Evolutionary conservation across 2,113 vertebrate species (phyloP), one percentile per base, ranked within the genome.

Genomic region (Peromyscus polionotus): DNA sequence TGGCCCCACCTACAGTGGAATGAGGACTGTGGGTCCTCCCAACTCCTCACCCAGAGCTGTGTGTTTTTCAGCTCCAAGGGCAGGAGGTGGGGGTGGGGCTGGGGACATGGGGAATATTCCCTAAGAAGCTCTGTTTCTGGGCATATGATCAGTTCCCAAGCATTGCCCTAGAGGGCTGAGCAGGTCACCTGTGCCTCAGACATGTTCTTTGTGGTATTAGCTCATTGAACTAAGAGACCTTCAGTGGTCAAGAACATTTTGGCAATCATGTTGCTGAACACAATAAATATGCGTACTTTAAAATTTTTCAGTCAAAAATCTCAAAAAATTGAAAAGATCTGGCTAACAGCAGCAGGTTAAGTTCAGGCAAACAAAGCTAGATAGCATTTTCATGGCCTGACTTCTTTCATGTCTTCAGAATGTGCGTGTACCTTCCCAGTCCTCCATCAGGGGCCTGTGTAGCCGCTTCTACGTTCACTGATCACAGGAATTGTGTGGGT

Each of bases 111-210:
- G 80, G 75, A 76, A 45, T 31, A 31, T 51, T 77, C 42, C 12
- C 14, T 48, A 77, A 77, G 76, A 96, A 85, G 39, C 61, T 42
- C 42, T 28, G 3, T 14, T 67, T 11, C 83, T 84, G 19, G 76
- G 45, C 12, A 11, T 24, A 6, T 84, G 70, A 68, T 7, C 61
- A 42, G 33, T 73, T 17, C 11, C 16, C n/a, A 10, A 5, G 1
- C 12, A 28, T n/a, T 80, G 73, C 73, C 59, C 19, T 63, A 33
- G 10, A 17, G 26, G 36, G 81, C 13, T 28, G 20, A 89, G 12
- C 42, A 75, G 59, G 84, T 70, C 54, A 90, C 28, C 63, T 83
- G 91, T 96, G 63, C 72, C 59, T 92, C 63, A 75, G 63, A 22
- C 19, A 2, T 85, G 13, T 86, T 65, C 59, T 39, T 63, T 85